phyloP scores from a whole-genome alignment of 2,797 vertebrate species.

The Mus caroli region DNA sequence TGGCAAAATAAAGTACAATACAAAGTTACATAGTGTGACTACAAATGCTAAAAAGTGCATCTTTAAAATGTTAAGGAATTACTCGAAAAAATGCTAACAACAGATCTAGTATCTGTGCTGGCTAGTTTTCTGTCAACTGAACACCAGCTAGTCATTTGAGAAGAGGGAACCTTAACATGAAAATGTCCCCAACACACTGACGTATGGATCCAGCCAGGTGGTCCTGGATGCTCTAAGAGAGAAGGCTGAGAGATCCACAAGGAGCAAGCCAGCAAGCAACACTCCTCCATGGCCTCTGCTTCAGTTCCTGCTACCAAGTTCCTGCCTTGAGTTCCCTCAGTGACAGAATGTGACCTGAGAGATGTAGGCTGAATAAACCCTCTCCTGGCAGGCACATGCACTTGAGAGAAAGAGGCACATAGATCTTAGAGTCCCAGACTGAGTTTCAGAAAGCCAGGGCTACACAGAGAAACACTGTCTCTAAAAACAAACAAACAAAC shows the following conservation, averaged over 20 bases:
- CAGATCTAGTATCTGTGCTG: neutral
- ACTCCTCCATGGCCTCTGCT: neutral
- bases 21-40: neutral
- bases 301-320: neutral
- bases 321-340: neutral
- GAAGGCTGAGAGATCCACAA: neutral
- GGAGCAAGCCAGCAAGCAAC: neutral
- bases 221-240: neutral
- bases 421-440: neutral
- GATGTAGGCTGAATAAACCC: neutral
- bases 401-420: neutral
- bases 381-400: neutral
- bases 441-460: neutral
- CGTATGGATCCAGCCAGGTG: neutral
- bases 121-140: neutral
- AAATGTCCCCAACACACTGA: neutral
- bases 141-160: neutral
- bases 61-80: constrained; percentile 40
- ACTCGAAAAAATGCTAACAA: constrained; percentile 27
- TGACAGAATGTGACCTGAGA: neutral
- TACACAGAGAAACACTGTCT: neutral
- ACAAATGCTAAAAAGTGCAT: constrained; percentile 10
- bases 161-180: neutral
- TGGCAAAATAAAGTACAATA: neutral
- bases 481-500: neutral